Evolutionary conservation across 2,797 vertebrate genomes (phyloP), one percentile per base, ranked within the genome.

Genomic region (Acridotheres tristis): DNA sequence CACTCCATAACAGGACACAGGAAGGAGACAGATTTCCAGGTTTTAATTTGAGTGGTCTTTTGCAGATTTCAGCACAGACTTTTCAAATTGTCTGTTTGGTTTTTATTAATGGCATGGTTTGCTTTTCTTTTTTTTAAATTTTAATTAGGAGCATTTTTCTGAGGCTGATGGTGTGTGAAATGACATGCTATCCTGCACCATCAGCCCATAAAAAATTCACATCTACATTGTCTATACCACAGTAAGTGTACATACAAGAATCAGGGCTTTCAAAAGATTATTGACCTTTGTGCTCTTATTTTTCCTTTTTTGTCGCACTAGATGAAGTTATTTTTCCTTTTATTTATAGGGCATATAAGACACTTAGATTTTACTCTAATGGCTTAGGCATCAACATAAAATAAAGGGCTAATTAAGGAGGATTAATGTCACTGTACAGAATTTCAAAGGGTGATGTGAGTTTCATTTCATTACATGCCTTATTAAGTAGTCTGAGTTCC

Each of bases 201-300:
- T 78, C 51, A 81, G 32, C 47, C 62, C 40, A 88, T 84, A 94
- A 95, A 91, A 93, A 93, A 88, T 91, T 94, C 62, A 88, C 54
- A 55, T 88, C 36, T 26, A 30, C 26, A 18, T 54, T 51, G 13
- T 48, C 47, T n/a, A 29, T 68, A 65, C 23, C 29, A 67, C 21
- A 63, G 25, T 85, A 77, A 71, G 78, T 32, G 19, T 65, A 32
- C 38, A 86, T 86, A 53, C 8, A 94, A 84, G 53, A 75, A 68
- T 62, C 15, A 72, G 30, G n/a, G 43, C 51, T 86, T 91, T 88
- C 40, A 93, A 80, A 78, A 34, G 5, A 47, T 62, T 78, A 32
- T 58, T 86, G 62, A 88, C 45, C 36, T 88, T 26, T 23, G 3
- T 25, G 50, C 4, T 62, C 32, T 32, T 58, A 32, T 42, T 22